Conservation (phyloP, 2,797 vertebrate species). For the Decapterus maruadsi region DNA sequence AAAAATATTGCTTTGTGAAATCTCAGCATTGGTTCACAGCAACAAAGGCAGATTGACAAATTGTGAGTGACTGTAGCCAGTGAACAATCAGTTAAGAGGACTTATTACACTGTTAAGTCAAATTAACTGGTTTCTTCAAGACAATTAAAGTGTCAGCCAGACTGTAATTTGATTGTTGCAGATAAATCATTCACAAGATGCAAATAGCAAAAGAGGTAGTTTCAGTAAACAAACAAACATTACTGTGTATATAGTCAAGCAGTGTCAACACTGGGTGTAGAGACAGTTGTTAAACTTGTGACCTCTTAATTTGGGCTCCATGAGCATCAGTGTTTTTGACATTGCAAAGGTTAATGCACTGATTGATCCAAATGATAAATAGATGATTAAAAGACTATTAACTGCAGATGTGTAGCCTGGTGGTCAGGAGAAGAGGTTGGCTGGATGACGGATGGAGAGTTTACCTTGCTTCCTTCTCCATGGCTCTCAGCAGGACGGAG, state of each 20-base stretch:
- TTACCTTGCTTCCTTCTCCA: slow-evolving; percentile 6
- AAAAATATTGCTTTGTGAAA: slow-evolving; percentile 6
- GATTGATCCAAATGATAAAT: background rate
- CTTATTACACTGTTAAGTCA: slow-evolving; percentile 16
- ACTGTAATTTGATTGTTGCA: slow-evolving; percentile 20
- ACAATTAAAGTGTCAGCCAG: slow-evolving; percentile 14
- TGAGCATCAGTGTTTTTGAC: background rate
- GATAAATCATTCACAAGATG: slow-evolving; percentile 16
- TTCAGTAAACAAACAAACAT: background rate
- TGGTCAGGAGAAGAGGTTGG: slow-evolving; percentile 4
- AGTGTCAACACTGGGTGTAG: background rate
- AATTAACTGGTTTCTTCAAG: slow-evolving; percentile 29
- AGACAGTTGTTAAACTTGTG: background rate
- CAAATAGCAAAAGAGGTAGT: background rate
- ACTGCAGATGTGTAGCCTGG: background rate
- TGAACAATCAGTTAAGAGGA: slow-evolving; percentile 14
- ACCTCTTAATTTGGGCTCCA: background rate
- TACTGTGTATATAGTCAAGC: background rate
- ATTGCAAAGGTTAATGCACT: background rate
- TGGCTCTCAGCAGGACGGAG: slow-evolving; percentile 29
- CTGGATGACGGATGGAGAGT: background rate
- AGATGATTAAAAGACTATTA: background rate
- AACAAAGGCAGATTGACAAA: slow-evolving; percentile 14
- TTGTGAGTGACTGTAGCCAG: slow-evolving; percentile 20
- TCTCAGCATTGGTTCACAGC: background rate